Conservation (phyloP, 2,888 invertebrate species). For the Hemithea aestivaria region DNA sequence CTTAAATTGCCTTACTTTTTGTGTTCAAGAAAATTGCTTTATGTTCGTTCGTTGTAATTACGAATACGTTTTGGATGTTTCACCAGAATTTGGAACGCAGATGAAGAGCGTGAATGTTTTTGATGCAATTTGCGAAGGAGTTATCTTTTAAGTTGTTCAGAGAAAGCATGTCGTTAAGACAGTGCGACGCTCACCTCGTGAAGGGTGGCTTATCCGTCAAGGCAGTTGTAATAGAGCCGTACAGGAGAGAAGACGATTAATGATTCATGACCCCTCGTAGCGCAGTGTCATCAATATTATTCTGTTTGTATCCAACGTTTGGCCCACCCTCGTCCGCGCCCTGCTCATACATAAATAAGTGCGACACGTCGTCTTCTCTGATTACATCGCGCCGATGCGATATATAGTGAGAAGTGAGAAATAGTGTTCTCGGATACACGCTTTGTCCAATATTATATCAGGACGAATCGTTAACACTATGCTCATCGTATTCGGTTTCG, state of each 20-base stretch:
- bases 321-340: slow-evolving; percentile 76
- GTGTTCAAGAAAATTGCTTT: slow-evolving; percentile 50
- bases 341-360: slow-evolving; percentile 78
- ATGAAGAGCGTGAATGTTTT: slow-evolving; percentile 6
- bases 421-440: slow-evolving; percentile 73
- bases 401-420: slow-evolving; percentile 79
- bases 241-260: slow-evolving; percentile 76
- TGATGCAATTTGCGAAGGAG: neutral
- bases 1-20: slow-evolving; percentile 71
- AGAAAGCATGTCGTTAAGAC: slow-evolving; percentile 38
- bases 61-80: slow-evolving; percentile 19
- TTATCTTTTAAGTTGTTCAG: slow-evolving; percentile 33
- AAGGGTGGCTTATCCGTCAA: slow-evolving; percentile 72
- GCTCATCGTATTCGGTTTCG: slow-evolving; percentile 75
- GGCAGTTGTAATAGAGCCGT: slow-evolving; percentile 77
- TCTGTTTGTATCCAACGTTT: slow-evolving; percentile 77
- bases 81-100: slow-evolving; percentile 16
- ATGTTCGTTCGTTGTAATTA: slow-evolving; percentile 53
- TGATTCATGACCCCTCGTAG: slow-evolving; percentile 79
- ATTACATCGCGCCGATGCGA: slow-evolving; percentile 79
- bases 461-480: slow-evolving; percentile 72
- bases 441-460: slow-evolving; percentile 74
- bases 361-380: slow-evolving; percentile 80
- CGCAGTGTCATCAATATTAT: slow-evolving; percentile 79
- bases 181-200: slow-evolving; percentile 51